These are phyloP conservation scores for Acropternis orthonyx DNA, from an alignment of 2,797 vertebrate genomes.

Conservation along the genomic window DNA sequence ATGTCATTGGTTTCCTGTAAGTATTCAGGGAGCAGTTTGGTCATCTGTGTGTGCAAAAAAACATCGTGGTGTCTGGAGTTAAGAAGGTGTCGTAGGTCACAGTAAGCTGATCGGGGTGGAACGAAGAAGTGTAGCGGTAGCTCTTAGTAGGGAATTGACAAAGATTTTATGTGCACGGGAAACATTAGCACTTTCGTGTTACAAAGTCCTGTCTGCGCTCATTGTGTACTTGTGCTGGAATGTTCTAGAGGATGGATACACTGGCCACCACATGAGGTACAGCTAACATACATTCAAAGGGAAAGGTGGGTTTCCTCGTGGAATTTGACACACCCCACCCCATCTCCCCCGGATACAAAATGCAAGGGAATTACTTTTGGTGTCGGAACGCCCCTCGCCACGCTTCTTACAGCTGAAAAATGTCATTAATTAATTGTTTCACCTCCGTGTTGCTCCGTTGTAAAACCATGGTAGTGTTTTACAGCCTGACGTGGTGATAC, in stretches of 20 bases:
- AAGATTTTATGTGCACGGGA: background rate
- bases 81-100: background rate
- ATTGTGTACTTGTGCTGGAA: background rate
- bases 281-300: background rate
- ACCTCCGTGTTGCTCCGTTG: background rate
- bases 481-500: background rate
- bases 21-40: background rate
- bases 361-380: background rate
- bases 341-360: background rate
- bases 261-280: background rate
- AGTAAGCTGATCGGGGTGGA: background rate
- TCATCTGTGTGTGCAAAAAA: background rate
- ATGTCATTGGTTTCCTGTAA: background rate
- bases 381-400: background rate
- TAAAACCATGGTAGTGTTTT: background rate
- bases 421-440: background rate
- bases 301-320: background rate
- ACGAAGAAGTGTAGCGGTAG: background rate
- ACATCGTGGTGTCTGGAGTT: background rate
- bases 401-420: background rate
- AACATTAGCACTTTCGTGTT: background rate
- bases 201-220: background rate
- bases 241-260: background rate
- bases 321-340: background rate
- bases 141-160: background rate